Base-by-base conservation (phyloP, 1,140 invertebrate species). In the Acromyrmex charruanus region DNA sequence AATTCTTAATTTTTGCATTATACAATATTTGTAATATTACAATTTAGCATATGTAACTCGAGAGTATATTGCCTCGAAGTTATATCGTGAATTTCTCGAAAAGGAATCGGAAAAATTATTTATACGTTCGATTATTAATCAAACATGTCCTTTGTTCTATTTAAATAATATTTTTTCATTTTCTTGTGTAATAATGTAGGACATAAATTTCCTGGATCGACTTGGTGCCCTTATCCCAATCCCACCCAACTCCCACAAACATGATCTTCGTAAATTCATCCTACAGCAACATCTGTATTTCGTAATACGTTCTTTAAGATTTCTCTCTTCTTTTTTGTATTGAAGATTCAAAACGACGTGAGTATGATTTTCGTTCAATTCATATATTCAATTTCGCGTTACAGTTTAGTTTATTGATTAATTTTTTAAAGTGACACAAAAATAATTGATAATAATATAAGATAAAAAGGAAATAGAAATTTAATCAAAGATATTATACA, bases 291-390 rank as follows among this genome's bases (percentile, higher is more conserved):
- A 9, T 31, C 25, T 31, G 2, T 28, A n/a, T 18, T 51, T 65
- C 25, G 3, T 35, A 35, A 68, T 25, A 7, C 21, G 28, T 71
- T 39, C 35, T 28, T 21, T 21, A 44, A 44, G 21, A 72, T 39
- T 39, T 39, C 35, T 0, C 25, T 25, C 35, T n/a, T n/a, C 12
- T 44, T 28, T 2, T 31, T 49, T n/a, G 12, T 25, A 21, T 3
- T n/a, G 66, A 59, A 82, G 16, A 72, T 9, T 72, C 79, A 1
- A 71, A 71, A 6, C 31, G 28, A 71, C 31, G 79, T 72, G 53
- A 59, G 68, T 72, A 82, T 9, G 1, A 31, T 31, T 59, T 79
- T 74, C 31, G 6, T 49, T 59, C 28, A 69, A 14, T 35, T 35
- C 14, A 18, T 21, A 68, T n/a, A 53, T 69, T 4, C 14, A n/a